Evolutionary conservation across 1,140 invertebrate species (phyloP).

Genomic region (Ceratosolen solmsi): DNA sequence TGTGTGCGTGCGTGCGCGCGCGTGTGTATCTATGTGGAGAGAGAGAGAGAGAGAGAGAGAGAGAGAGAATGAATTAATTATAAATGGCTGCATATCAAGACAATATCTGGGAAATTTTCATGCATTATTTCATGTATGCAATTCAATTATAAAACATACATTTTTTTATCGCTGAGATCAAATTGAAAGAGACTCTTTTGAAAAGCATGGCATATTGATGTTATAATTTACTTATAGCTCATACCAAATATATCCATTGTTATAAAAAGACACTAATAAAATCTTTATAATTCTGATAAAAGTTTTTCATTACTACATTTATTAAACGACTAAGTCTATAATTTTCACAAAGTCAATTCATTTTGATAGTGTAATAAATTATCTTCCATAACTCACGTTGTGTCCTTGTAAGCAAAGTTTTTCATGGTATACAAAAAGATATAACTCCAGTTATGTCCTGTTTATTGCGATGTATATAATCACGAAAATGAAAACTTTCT

Average conservation of each 20-base stretch:
- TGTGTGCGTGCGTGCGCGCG: no score
- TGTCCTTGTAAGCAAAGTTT: constrained; percentile 13
- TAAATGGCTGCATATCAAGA: neutral
- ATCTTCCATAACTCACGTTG: neutral
- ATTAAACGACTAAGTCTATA: neutral
- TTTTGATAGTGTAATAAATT: neutral
- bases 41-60: no score
- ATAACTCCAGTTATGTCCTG: neutral
- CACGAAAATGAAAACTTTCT: constrained; percentile 24
- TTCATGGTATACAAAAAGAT: constrained; percentile 14
- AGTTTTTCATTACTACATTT: neutral
- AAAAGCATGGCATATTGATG: neutral
- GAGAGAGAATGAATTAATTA: neutral
- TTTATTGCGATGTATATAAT: constrained; percentile 16
- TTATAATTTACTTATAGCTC: neutral
- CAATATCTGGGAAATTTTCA: neutral
- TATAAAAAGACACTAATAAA: neutral
- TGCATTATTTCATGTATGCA: neutral
- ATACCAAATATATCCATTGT: neutral
- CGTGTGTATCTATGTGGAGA: no score
- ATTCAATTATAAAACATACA: neutral
- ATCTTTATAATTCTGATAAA: neutral
- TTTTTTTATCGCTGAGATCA: neutral
- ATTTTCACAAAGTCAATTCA: constrained; percentile 1
- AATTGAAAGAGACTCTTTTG: neutral